Evolutionary conservation across 1,140 invertebrate species (phyloP), one percentile per base, ranked within the genome.

Genomic region (Phocides pigmalion): DNA sequence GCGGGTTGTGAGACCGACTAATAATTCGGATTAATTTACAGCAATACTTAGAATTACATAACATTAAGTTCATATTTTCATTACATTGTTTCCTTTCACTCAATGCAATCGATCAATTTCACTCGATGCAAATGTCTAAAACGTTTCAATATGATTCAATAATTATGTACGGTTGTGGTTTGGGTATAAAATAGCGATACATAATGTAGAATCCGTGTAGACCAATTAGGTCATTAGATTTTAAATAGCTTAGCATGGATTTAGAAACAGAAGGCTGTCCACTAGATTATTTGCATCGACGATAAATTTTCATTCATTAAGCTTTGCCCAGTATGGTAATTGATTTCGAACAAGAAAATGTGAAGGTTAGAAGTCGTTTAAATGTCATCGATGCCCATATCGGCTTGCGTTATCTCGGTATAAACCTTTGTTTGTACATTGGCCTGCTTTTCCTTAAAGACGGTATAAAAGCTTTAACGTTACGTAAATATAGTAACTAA

Each of bases 331-430:
- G 14, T 58, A 44, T 44, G 54, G 54, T 41, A 58, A 58, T 44
- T 44, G 39, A 44, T 58, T 58, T 58, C 22, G 54, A 42, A 46
- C 25, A 58, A 58, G 22, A 59, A 59, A 59, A 59, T 59, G 54
- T 59, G 41, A 59, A 59, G 41, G 54, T 35, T 59, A 46, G 54
- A 59, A 46, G 53, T 25, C 14, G 25, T 8, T 49, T 59, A 59
- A 59, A 59, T 59, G 54, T 59, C 54, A 59, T 9, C 54, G 14
- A 58, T 44, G 35, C 12, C 54, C 41, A 51, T 58, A 32, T 58
- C 46, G 28, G 54, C 54, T 42, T 32, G 32, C 32, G 28, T 44
- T 44, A 44, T 42, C n/a, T 44, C 14, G 22, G 4, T 11, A 17
- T 44, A 20, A 22, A 56, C 22, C 39, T 56, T 56, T 44, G 37